Percentiles rank a stretch among this genome's conserved stretches.
These are phyloP conservation scores for Myiozetetes cayanensis DNA, from an alignment of 2,113 vertebrate species.

Conservation along the genomic window DNA sequence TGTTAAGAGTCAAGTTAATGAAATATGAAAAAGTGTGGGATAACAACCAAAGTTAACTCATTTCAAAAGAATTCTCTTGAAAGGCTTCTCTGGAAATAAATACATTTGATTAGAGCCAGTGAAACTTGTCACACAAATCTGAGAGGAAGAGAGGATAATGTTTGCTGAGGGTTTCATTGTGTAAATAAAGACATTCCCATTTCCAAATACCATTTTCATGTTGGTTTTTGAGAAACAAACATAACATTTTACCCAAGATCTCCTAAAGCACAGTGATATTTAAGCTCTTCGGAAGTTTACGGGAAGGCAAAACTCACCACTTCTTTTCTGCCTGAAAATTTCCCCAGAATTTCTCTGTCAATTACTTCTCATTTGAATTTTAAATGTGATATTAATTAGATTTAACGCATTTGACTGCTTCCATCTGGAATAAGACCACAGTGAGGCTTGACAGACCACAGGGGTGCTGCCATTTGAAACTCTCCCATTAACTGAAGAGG, in stretches of 20 bases:
- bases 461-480: background rate
- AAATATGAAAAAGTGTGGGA: background rate
- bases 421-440: background rate
- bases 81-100: background rate
- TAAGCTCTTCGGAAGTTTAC: background rate
- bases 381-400: background rate
- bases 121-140: background rate
- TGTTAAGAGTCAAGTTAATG: slow-evolving; percentile 23
- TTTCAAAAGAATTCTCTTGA: background rate
- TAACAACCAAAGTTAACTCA: background rate
- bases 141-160: background rate
- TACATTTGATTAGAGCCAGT: background rate
- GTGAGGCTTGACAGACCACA: background rate
- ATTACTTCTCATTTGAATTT: background rate
- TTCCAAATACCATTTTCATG: background rate
- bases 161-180: background rate
- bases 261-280: background rate
- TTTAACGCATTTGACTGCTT: background rate
- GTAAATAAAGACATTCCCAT: background rate
- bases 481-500: background rate
- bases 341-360: background rate
- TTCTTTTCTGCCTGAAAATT: background rate
- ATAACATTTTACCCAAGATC: background rate
- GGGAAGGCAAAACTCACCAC: background rate
- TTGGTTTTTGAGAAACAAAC: background rate